Base-by-base conservation (phyloP, 2,888 invertebrate genomes). In the Latrodectus hesperus region DNA sequence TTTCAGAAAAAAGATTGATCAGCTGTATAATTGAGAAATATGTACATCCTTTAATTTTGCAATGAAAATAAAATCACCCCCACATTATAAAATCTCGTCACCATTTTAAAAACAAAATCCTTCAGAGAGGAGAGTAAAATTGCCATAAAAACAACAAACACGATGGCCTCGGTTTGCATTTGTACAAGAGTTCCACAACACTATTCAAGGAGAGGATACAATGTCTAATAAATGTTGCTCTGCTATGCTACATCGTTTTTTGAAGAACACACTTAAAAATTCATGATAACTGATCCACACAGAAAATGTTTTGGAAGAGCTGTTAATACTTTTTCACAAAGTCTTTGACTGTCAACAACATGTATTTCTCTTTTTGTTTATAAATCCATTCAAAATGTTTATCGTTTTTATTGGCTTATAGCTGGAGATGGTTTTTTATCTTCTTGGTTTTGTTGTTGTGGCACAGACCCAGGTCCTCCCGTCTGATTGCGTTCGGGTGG, bases 401-500 rank as follows among this genome's bases (percentile, higher is more conserved):
- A 5, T 16, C 49, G 49, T 17, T 49, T 74, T 80, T 79, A 88
- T 72, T 89, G 89, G 80, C 83, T 89, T 53, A 89, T 89, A 65
- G 89, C 84, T 80, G 89, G 89, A 79, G 89, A 89, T 49, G 89
- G 83, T 67, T 90, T 90, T 65, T 88, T 89, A 70, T 90, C 90
- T 22, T 90, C 89, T 64, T 90, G 90, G 64, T 79, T 89, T 71
- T 80, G 84, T 38, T 84, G 80, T 38, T 89, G 90, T 26, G 89
- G 88, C 51, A 85, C 88, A 16, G 88, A 88, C 12, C 88, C 84
- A 14, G 88, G 88, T n/a, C 88, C 88, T n/a, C 88, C 78, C 5
- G 88, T 76, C 17, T 84, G 84, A 73, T 82, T 85, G 11, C 85
- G 67, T 49, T 88, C 88, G 11, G 81, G 64, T 16, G 81, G 67